Evolutionary conservation across 2,888 invertebrate genomes (phyloP), one percentile per base, ranked within the genome.

Genomic region (Lochmaea crataegi): DNA sequence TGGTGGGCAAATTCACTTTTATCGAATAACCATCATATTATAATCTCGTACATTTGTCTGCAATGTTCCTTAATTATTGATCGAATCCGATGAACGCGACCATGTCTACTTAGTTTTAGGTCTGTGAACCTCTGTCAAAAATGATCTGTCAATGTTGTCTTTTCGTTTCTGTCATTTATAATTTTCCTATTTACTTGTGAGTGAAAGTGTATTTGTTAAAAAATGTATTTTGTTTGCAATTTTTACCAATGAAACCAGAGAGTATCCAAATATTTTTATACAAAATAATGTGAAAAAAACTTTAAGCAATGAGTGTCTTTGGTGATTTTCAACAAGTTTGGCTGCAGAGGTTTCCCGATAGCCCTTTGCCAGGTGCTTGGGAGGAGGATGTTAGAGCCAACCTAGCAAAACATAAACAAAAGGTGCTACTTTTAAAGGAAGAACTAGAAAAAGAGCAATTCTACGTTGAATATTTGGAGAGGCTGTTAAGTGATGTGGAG

Each of bases 381-480:
- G 96, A 96, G 87, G 95, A 95, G 88, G 95, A 96, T 90, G 95
- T 96, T 85, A 92, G 95, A 85, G 94, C 94, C 81, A 96, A 96
- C 89, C 90, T 96, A 83, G 92, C 93, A 84, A 94, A 95, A 88
- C 96, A 96, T 90, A 94, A 94, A 89, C 92, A 94, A 87, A 94
- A 94, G 90, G 95, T 96, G 78, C 89, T 91, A 78, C 90, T 93
- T 82, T 89, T 96, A 71, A 92, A 92, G 85, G 94, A 95, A 85
- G 96, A 96, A 87, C 89, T 96, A 78, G 95, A 95, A 85, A 95
- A 96, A 86, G 96, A 96, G 87, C 94, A 95, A 84, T 93, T 95
- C 83, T 96, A 96, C 84, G 96, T 96, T 12, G 95, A 95, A 85
- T 96, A 96, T 87, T 89, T 96, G 83, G 96, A 96, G 85, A 91